Percentiles rank a stretch among this genome's conserved stretches.
Conservation (phyloP, 2,113 vertebrate species). For the Probosciger aterrimus region DNA sequence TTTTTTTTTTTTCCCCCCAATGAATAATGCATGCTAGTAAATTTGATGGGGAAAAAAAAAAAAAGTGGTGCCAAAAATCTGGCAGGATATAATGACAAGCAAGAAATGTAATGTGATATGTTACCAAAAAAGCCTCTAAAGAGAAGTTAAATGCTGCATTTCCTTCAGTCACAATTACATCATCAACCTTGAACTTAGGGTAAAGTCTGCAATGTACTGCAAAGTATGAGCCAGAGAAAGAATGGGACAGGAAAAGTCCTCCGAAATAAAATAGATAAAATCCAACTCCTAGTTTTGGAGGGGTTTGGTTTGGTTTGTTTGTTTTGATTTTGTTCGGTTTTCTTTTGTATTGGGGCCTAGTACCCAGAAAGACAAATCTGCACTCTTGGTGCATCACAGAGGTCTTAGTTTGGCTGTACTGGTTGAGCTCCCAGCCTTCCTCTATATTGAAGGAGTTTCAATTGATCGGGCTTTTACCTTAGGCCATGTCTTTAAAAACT, state of each 20-base stretch:
- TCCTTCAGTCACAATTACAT: background rate
- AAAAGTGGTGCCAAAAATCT: constrained; percentile 22
- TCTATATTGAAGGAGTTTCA: background rate
- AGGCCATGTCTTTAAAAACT: background rate
- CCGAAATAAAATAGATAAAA: background rate
- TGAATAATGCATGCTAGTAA: constrained; percentile 58
- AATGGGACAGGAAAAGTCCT: background rate
- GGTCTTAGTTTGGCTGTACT: background rate
- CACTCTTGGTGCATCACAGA: background rate
- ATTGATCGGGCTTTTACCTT: background rate
- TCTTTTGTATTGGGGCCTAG: background rate
- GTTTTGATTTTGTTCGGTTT: background rate
- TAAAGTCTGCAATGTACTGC: background rate
- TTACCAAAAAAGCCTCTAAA: background rate
- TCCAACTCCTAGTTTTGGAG: background rate
- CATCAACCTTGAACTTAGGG: background rate
- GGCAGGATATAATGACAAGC: constrained; percentile 7
- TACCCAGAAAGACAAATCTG: background rate
- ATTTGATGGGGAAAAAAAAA: background rate
- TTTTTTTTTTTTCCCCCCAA: background rate
- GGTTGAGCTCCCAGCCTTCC: background rate
- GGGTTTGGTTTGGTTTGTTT: background rate
- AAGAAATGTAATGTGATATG: background rate
- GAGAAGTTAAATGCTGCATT: background rate
- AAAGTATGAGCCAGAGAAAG: background rate